A percentile compares a stretch with the other conserved stretches of the same genome.
Conservation (phyloP, 2,888 invertebrate species). For the Drosophila stalkeri region DNA sequence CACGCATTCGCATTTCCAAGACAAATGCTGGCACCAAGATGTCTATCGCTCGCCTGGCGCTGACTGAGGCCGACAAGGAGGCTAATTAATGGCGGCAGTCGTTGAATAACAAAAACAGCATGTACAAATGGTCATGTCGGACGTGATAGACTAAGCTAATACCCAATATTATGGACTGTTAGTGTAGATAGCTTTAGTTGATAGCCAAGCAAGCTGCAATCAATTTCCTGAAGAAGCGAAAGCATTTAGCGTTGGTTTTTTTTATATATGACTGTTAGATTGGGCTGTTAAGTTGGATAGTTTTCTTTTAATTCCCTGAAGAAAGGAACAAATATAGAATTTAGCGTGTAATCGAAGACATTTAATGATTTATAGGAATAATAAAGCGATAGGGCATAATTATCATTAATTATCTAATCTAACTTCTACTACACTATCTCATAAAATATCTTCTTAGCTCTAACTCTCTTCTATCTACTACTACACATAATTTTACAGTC, state of each 20-base stretch:
- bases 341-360: too few species aligned
- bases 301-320: too few species aligned
- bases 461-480: too few species aligned
- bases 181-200: not conserved
- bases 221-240: not conserved
- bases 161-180: not conserved
- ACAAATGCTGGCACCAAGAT: conserved; percentile 78
- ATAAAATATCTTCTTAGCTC: too few species aligned
- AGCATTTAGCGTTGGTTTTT: too few species aligned
- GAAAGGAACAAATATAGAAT: too few species aligned
- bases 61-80: conserved; percentile 48
- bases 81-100: conserved; percentile 76
- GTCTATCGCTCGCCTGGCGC: conserved; percentile 66
- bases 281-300: too few species aligned
- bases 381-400: too few species aligned
- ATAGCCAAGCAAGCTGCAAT: not conserved
- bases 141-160: not conserved
- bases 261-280: too few species aligned
- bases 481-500: not conserved
- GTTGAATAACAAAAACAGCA: conserved; percentile 52
- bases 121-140: not conserved
- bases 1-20: conserved; percentile 43
- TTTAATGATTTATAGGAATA: too few species aligned
- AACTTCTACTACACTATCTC: too few species aligned
- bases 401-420: too few species aligned